Conservation (phyloP, 2,797 vertebrate genomes). For the Acanthopagrus latus region DNA sequence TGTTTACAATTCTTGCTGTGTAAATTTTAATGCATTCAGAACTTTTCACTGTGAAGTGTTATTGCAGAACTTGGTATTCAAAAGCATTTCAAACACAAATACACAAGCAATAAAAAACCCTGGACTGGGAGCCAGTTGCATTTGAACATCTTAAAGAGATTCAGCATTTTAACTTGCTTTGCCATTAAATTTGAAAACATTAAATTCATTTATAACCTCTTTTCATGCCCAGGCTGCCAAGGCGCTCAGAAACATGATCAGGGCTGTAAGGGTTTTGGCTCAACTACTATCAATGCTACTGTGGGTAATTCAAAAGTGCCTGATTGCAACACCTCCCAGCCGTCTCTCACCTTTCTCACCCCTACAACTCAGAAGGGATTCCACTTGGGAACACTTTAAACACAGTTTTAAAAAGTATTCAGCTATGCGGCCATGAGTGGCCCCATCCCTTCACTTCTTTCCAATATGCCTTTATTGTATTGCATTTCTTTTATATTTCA, state of each 20-base stretch:
- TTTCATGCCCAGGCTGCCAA: constrained; percentile 3
- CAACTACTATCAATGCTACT: constrained; percentile 2
- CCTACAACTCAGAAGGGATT: background rate
- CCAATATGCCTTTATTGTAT: background rate
- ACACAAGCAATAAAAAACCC: background rate
- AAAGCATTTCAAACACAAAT: background rate
- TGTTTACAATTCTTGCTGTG: background rate
- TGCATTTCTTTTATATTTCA: background rate
- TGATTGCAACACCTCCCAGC: constrained; percentile 2
- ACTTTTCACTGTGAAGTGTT: constrained; percentile 9
- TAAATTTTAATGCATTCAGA: constrained; percentile 12
- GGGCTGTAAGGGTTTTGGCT: constrained; percentile 5
- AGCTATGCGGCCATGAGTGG: background rate
- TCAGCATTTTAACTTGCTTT: constrained; percentile 19
- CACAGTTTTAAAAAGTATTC: background rate
- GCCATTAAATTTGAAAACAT: constrained; percentile 35
- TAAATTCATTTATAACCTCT: constrained; percentile 17
- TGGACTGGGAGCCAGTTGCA: constrained; percentile 2
- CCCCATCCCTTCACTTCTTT: background rate
- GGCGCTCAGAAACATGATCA: constrained; percentile 11
- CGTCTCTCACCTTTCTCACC: background rate
- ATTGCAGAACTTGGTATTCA: background rate
- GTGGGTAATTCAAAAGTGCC: constrained; percentile 25
- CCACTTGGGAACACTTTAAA: background rate
- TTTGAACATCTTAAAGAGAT: constrained; percentile 7